Evolutionary conservation across 1,140 invertebrate genomes (phyloP).

Genomic region (Conus ventricosus): DNA sequence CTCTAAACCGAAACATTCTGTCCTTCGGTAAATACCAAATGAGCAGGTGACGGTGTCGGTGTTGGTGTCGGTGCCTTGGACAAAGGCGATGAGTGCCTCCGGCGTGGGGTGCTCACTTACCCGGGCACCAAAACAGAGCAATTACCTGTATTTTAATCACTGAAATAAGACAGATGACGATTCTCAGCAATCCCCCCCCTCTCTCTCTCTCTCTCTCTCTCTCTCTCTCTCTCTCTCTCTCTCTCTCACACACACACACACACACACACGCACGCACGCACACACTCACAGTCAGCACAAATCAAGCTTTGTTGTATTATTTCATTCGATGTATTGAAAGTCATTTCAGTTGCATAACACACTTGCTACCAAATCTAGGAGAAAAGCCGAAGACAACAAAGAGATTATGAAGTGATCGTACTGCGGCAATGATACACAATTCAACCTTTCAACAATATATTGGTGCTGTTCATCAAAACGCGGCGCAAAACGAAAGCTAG

Average conservation of each 20-base stretch:
- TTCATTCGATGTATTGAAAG: background rate
- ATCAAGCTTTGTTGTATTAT: background rate
- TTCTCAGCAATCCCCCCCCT: background rate
- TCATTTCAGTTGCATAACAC: background rate
- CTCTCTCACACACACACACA: slow-evolving; percentile 1
- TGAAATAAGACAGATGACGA: background rate
- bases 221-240: too few relatives aligned
- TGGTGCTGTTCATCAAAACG: background rate
- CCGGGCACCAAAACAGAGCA: background rate
- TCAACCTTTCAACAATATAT: background rate
- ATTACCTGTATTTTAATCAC: background rate
- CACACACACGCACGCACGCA: slow-evolving; percentile 13
- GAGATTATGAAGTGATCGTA: background rate
- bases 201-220: too few relatives aligned
- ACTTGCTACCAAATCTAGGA: background rate
- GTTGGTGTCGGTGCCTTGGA: background rate
- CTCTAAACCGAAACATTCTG: background rate
- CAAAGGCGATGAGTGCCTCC: background rate
- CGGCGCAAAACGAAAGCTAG: background rate
- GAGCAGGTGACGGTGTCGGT: background rate
- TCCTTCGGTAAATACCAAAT: background rate
- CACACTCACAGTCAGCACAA: background rate
- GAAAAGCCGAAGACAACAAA: background rate
- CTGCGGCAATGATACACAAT: background rate
- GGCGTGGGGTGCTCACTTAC: background rate